phyloP scores from a whole-genome alignment of 2,888 invertebrate genomes.

The Drosophila hamatofila region DNA sequence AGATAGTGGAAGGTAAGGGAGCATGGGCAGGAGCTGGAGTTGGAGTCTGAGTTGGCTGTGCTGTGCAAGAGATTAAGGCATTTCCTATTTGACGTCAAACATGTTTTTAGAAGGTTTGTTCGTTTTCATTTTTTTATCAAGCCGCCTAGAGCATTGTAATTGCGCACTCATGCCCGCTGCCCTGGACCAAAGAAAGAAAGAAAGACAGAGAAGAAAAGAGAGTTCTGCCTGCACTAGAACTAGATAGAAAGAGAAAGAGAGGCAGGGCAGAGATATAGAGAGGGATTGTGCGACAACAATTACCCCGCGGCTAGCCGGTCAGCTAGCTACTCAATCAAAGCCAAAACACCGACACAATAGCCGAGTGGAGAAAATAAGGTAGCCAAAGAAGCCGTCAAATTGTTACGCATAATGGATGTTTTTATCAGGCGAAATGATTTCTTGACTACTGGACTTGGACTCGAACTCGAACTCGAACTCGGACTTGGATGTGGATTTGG shows the following conservation, averaged over 20 bases:
- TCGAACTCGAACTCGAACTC: constrained; percentile 14
- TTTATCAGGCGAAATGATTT: constrained; percentile 81
- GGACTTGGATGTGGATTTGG: constrained; percentile 12
- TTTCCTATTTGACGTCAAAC: constrained; percentile 77
- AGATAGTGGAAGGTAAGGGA: constrained; percentile 38
- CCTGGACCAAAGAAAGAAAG: constrained; percentile 17
- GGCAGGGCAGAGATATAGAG: constrained; percentile 1
- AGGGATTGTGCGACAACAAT: constrained; percentile 71
- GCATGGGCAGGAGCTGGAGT: constrained; percentile 5
- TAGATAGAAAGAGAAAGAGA: not conserved
- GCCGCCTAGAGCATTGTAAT: constrained; percentile 65
- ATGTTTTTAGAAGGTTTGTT: constrained; percentile 53
- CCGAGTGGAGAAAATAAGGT: constrained; percentile 60
- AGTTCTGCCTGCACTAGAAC: not conserved
- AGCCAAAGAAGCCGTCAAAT: constrained; percentile 82
- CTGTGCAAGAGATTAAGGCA: constrained; percentile 70
- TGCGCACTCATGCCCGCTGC: constrained; percentile 71
- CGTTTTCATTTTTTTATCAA: constrained; percentile 39
- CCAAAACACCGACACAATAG: constrained; percentile 60
- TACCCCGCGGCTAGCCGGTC: constrained; percentile 70
- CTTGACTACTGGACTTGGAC: constrained; percentile 81
- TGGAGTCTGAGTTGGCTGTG: constrained; percentile 4
- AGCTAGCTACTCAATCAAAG: constrained; percentile 75
- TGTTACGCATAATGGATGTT: constrained; percentile 83
- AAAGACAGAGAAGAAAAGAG: not conserved